Base-by-base conservation (phyloP, 2,888 invertebrate genomes). In the Lathronympha strigana region DNA sequence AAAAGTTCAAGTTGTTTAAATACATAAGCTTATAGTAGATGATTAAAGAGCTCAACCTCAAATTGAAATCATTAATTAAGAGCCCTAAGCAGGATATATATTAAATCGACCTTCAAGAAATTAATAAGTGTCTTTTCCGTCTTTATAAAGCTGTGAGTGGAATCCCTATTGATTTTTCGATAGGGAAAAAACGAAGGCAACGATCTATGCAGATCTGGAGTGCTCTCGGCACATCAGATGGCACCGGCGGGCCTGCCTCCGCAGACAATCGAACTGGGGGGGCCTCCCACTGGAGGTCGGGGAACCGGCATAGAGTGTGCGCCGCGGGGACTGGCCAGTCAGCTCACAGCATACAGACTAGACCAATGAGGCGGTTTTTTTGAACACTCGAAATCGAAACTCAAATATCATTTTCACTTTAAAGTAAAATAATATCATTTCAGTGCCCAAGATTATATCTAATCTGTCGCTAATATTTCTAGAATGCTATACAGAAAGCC, bases 131-230 rank as follows among this genome's bases (percentile, higher is more conserved):
- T 86, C 88, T 80, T 73, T 77, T 77, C 76, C 82, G 84, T 86
- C 83, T 90, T 86, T 88, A 88, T 86, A 84, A 87, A 88, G 84
- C 84, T 82, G 86, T 86, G 80, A 84, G 90, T 92, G 61, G 66
- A 66, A 61, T 61, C 66, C 54, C 53, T 66, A 92, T 92, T 91
- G 91, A 92, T 92, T 92, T 91, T 91, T 82, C 87, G 91, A 92
- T 90, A 90, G 90, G 88, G 89, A 91, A 92, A 91, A 92, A 92
- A 91, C 86, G 90, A 90, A 90, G 91, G 87, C 91, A 90, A 90
- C 92, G 91, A 89, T 91, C 91, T 91, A 92, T 92, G 92, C 92
- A 92, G 92, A 92, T 92, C 92, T 92, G 90, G 88, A 91, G 92
- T 90, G 90, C 90, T 91, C 91, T 91, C 91, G 88, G 90, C 90